Conservation (phyloP, 2,888 invertebrate species). For the Parochlus steinenii region DNA sequence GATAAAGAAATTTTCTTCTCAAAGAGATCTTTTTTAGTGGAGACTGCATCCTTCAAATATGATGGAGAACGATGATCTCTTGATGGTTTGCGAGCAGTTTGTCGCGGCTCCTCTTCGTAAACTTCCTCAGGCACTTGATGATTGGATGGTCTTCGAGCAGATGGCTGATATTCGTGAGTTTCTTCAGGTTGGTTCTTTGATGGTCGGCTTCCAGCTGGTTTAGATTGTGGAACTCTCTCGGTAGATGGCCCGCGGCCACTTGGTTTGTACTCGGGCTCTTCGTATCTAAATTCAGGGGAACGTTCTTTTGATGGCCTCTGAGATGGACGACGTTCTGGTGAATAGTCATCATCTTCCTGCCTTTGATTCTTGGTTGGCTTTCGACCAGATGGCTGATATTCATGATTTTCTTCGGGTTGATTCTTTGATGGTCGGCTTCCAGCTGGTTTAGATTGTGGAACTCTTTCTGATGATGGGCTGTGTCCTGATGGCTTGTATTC, state of each 20-base stretch:
- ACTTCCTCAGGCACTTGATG: too few relatives aligned
- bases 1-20: constrained; percentile 19
- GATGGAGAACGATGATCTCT: constrained; percentile 8
- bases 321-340: too few relatives aligned
- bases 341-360: too few relatives aligned
- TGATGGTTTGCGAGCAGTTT: constrained; percentile 7
- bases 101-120: too few relatives aligned
- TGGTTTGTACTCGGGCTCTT: constrained; percentile 14
- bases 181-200: constrained; percentile 5
- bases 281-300: too few relatives aligned
- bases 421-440: constrained; percentile 13
- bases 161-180: too few relatives aligned
- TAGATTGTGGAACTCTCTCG: too few relatives aligned
- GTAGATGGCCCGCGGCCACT: constrained; percentile 2
- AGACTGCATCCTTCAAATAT: constrained; percentile 22
- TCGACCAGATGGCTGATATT: too few relatives aligned
- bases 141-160: too few relatives aligned
- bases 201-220: constrained; percentile 14
- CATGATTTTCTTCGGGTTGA: constrained; percentile 1
- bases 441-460: too few relatives aligned
- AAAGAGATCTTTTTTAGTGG: constrained; percentile 17
- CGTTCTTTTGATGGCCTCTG: constrained; percentile 9
- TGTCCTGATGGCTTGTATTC: constrained; percentile 9
- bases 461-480: constrained; percentile 3
- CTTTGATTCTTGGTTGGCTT: too few relatives aligned